Evolutionary conservation across 2,797 vertebrate genomes (phyloP).

Genomic region (Cyprinodon diabolis): DNA sequence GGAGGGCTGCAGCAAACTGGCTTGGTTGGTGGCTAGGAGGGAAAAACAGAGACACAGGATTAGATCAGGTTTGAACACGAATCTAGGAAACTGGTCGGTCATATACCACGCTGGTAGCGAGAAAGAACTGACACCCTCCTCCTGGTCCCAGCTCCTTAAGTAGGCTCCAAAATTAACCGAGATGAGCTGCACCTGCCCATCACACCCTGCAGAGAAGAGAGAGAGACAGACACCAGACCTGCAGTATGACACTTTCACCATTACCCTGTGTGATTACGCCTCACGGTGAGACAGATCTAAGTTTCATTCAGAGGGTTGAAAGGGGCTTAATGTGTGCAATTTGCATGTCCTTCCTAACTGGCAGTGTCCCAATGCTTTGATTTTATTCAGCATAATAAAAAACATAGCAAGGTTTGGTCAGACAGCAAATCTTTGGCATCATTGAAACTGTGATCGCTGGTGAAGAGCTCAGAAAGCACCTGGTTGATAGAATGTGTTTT

Average conservation of each 20-base stretch:
- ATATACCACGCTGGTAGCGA: no score
- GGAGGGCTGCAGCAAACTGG: no score
- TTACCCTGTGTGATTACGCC: conserved; percentile 15
- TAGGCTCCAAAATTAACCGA: no score
- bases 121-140: no score
- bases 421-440: background rate
- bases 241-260: background rate
- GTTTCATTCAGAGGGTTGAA: background rate
- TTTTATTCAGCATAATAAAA: conserved; percentile 8
- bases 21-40: no score
- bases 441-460: background rate
- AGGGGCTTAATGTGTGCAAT: conserved; percentile 3
- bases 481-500: background rate
- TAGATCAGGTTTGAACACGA: no score
- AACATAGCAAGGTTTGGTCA: conserved; percentile 3
- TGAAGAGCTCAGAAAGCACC: background rate
- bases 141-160: no score
- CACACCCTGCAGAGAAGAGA: no score
- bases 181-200: no score
- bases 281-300: conserved; percentile 8
- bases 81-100: no score
- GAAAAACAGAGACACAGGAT: no score
- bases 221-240: no score
- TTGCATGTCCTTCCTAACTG: conserved; percentile 10
- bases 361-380: conserved; percentile 1